phyloP scores from a whole-genome alignment of 2,797 vertebrate species.

The Spea hammondii region DNA sequence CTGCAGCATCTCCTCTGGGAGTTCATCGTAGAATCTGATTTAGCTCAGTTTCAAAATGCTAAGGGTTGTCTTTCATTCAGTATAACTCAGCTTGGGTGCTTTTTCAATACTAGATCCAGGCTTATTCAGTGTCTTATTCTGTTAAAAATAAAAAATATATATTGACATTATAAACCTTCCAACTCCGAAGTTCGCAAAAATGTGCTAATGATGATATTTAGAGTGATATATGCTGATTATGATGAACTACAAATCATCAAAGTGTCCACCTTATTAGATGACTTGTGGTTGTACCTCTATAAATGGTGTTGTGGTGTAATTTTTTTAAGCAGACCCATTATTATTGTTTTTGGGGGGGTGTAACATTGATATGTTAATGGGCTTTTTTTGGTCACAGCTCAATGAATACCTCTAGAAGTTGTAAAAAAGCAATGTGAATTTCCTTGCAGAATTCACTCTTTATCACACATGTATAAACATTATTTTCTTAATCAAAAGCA shows the following conservation, averaged over 20 bases:
- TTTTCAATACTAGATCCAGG: background rate
- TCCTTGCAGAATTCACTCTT: background rate
- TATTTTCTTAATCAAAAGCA: background rate
- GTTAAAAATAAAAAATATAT: background rate
- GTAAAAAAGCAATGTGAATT: background rate
- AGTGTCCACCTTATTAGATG: slow-evolving; percentile 6
- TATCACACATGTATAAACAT: background rate
- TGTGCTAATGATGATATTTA: background rate
- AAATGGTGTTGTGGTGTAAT: slow-evolving; percentile 3
- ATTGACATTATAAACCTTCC: background rate
- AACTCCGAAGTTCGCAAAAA: background rate
- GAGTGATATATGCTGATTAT: too few species aligned
- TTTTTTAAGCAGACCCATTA: slow-evolving; percentile 8
- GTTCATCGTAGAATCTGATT: too few species aligned
- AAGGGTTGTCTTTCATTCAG: slow-evolving; percentile 1
- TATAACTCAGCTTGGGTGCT: background rate
- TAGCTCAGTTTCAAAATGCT: background rate
- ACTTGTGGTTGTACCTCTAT: slow-evolving; percentile 16
- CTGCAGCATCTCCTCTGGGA: too few species aligned
- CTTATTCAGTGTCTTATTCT: background rate
- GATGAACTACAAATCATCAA: background rate
- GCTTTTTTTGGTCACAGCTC: slow-evolving; percentile 66
- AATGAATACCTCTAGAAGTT: slow-evolving; percentile 63
- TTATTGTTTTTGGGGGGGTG: background rate
- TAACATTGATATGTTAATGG: slow-evolving; percentile 16